These are phyloP conservation scores for Dysidea cf. avara DNA, from an alignment of 37 sponge, comb jelly and placozoan genomes.

Conservation along the genomic window DNA sequence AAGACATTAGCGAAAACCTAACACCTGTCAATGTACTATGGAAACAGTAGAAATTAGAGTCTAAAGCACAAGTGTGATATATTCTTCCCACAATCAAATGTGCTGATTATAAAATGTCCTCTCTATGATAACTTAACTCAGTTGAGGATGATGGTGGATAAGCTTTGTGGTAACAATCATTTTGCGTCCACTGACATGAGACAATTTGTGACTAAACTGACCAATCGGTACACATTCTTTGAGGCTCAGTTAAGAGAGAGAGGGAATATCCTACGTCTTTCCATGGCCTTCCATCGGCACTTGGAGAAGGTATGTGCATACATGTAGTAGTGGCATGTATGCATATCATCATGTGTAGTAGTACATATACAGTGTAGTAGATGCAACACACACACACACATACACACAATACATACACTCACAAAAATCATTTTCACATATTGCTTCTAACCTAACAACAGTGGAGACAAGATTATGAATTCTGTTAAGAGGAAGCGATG, in stretches of 20 bases:
- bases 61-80: conserved; percentile 54
- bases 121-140: conserved; percentile 54
- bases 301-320: conserved; percentile 23
- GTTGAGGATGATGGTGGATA: conserved; percentile 67
- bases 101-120: too few species aligned
- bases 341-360: neutral
- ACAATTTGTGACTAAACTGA: conserved; percentile 48
- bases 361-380: too few species aligned
- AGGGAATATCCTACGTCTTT: too few species aligned
- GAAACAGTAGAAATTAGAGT: conserved; percentile 49
- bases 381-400: neutral
- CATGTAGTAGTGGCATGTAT: too few species aligned
- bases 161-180: conserved; percentile 42
- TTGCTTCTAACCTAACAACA: too few species aligned
- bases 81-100: too few species aligned
- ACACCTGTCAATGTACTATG: conserved; percentile 21
- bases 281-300: conserved; percentile 30
- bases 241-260: too few species aligned
- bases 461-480: too few species aligned
- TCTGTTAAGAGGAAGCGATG: too few species aligned
- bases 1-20: conserved; percentile 46
- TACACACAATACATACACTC: too few species aligned
- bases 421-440: too few species aligned
- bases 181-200: conserved; percentile 49
- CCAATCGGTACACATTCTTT: too few species aligned